A percentile compares a stretch with the other conserved stretches of the same genome.
Evolutionary conservation across 2,888 invertebrate genomes (phyloP).

Genomic region (Trichopria drosophilae): DNA sequence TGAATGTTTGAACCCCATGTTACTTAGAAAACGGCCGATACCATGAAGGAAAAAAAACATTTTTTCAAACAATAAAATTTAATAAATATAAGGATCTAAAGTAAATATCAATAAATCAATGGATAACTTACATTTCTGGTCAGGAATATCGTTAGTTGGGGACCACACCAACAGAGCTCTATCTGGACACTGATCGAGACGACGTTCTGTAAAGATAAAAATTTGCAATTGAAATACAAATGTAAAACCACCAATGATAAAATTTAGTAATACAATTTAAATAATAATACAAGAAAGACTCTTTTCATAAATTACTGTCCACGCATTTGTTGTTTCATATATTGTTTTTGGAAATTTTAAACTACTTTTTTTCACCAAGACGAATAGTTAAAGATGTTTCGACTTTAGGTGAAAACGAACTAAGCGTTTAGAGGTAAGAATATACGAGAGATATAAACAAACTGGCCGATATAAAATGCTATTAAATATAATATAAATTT

Average conservation of each 20-base stretch:
- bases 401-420: no score
- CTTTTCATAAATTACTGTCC: no score
- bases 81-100: slow-evolving; percentile 8
- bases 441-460: no score
- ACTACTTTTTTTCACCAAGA: no score
- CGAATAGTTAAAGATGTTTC: no score
- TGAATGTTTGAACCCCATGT: not conserved
- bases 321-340: no score
- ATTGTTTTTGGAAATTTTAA: no score
- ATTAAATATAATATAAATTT: no score
- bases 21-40: no score
- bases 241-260: not conserved
- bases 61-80: not conserved
- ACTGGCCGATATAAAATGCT: no score
- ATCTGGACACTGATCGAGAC: slow-evolving; percentile 78
- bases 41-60: slow-evolving; percentile 6
- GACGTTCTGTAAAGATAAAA: slow-evolving; percentile 62
- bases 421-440: no score
- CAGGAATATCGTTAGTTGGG: slow-evolving; percentile 85
- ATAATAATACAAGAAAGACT: not conserved
- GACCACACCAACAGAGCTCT: slow-evolving; percentile 95
- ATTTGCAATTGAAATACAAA: slow-evolving; percentile 8
- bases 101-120: slow-evolving; percentile 9
- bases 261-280: not conserved
- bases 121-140: slow-evolving; percentile 79